phyloP scores from a whole-genome alignment of 1,140 invertebrate genomes.

The Pseudomyrmex dendroicus region DNA sequence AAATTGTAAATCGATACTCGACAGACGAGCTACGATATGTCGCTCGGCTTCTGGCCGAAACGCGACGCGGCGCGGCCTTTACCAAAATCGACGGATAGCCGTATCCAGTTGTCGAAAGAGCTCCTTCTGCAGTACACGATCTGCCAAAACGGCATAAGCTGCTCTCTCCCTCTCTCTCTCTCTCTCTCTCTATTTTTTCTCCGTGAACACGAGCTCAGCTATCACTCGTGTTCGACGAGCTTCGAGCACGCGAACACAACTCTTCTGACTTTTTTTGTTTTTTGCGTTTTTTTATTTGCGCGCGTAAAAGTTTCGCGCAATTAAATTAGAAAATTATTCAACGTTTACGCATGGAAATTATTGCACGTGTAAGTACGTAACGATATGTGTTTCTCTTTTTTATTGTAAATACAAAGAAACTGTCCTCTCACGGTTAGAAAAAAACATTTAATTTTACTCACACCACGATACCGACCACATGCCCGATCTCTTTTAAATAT shows the following conservation, averaged over 20 bases:
- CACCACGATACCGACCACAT: not conserved
- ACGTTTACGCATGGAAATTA: no score
- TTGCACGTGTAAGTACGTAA: no score
- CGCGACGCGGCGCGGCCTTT: slow-evolving; percentile 39
- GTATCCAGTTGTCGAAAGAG: slow-evolving; percentile 48
- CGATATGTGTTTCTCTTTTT: no score
- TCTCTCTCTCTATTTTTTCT: slow-evolving; percentile 49
- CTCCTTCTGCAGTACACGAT: slow-evolving; percentile 30
- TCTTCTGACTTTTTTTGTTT: not conserved
- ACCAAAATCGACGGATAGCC: slow-evolving; percentile 41
- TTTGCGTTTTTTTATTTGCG: not conserved
- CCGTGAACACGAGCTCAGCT: not conserved
- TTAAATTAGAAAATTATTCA: slow-evolving; percentile 3
- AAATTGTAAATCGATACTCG: slow-evolving; percentile 60
- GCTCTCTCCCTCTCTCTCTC: slow-evolving; percentile 35
- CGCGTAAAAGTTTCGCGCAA: not conserved
- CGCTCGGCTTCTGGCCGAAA: slow-evolving; percentile 42
- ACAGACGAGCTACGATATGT: slow-evolving; percentile 10
- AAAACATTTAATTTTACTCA: no score
- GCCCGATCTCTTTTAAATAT: not conserved
- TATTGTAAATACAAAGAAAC: no score
- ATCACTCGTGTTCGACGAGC: not conserved
- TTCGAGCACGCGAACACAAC: not conserved
- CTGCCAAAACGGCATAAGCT: slow-evolving; percentile 2
- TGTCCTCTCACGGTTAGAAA: no score